Percentiles rank a stretch among this genome's conserved stretches.
Conservation (phyloP, 1,140 invertebrate species). For the Trachymyrmex cornetzi region DNA sequence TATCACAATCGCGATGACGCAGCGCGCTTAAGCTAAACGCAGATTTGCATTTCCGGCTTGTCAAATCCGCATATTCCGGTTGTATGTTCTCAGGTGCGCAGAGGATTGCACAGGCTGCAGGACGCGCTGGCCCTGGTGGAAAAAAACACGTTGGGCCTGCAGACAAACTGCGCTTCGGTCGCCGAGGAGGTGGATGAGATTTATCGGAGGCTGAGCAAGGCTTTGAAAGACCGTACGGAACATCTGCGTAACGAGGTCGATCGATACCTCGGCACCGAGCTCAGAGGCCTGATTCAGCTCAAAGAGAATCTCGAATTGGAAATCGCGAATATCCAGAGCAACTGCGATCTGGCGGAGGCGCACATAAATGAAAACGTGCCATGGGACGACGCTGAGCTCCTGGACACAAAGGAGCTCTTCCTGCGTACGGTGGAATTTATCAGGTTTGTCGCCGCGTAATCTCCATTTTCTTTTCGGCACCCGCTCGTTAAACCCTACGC, state of each 20-base stretch:
- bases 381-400: conserved; percentile 95
- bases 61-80: conserved; percentile 14
- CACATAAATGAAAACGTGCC: conserved; percentile 95
- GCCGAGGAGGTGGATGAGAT: conserved; percentile 97
- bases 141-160: conserved; percentile 94
- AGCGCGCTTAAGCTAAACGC: conserved; percentile 12
- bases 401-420: conserved; percentile 98
- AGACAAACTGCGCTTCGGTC: conserved; percentile 94
- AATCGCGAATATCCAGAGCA: conserved; percentile 96
- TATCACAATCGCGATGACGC: background rate
- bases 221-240: conserved; percentile 96
- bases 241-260: conserved; percentile 96
- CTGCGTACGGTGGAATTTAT: conserved; percentile 97
- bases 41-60: conserved; percentile 28
- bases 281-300: conserved; percentile 93
- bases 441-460: conserved; percentile 77
- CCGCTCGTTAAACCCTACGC: conserved; percentile 25
- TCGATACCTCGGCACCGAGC: conserved; percentile 93
- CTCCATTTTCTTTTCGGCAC: conserved; percentile 1
- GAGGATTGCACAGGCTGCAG: conserved; percentile 94
- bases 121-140: conserved; percentile 94
- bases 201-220: conserved; percentile 95
- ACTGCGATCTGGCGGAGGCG: conserved; percentile 98
- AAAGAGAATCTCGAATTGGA: conserved; percentile 97
- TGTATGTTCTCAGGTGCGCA: conserved; percentile 88